Conservation (phyloP, 1,140 invertebrate species). For the Bradynema listronoti region DNA sequence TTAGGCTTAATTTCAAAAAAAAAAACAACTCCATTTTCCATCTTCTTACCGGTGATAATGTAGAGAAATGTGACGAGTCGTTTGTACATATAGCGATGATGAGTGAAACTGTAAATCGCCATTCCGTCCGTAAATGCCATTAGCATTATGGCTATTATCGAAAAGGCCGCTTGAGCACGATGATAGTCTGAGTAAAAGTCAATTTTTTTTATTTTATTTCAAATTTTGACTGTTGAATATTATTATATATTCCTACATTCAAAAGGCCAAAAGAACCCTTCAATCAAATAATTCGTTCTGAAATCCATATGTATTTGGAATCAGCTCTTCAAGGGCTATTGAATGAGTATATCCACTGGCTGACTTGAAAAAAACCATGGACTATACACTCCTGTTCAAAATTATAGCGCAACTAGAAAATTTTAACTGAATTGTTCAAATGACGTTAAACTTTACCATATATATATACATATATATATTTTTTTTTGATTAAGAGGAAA, state of each 20-base stretch:
- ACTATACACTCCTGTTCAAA: constrained; percentile 11
- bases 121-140: constrained; percentile 43
- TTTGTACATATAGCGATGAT: constrained; percentile 51
- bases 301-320: too few species aligned
- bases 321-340: too few species aligned
- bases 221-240: too few species aligned
- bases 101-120: constrained; percentile 45
- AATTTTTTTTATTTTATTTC: constrained; percentile 1
- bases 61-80: constrained; percentile 39
- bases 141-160: constrained; percentile 39
- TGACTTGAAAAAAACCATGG: too few species aligned
- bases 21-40: constrained; percentile 2
- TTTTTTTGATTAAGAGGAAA: too few species aligned
- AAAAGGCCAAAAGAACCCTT: too few species aligned
- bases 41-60: constrained; percentile 40
- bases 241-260: too few species aligned
- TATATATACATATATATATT: too few species aligned
- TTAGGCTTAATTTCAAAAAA: constrained; percentile 13
- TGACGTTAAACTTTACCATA: too few species aligned
- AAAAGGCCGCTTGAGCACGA: constrained; percentile 51
- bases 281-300: too few species aligned
- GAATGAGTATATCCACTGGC: too few species aligned
- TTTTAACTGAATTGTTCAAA: too few species aligned
- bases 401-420: constrained; percentile 10
- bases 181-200: constrained; percentile 46